Conservation (phyloP, 1,140 invertebrate species). For the Drosophila seguyi region DNA sequence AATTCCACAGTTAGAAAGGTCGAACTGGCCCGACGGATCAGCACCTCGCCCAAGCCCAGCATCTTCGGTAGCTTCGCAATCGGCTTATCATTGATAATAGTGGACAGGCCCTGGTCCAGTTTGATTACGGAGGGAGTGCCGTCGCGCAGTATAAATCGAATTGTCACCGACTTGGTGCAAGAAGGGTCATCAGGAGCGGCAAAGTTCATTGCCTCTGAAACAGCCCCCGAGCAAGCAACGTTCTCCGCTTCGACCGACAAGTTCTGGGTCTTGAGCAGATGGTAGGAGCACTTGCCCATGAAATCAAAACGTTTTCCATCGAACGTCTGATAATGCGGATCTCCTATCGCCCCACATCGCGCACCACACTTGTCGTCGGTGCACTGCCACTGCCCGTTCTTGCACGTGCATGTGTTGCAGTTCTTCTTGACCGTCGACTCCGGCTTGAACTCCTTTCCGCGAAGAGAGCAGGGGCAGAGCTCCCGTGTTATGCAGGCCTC, state of each 20-base stretch:
- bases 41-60: conserved; percentile 86
- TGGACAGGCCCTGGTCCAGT: conserved; percentile 90
- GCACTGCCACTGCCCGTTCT: conserved; percentile 90
- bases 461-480: conserved; percentile 92
- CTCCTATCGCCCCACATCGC: conserved; percentile 92
- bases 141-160: conserved; percentile 86
- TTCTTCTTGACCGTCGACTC: conserved; percentile 91
- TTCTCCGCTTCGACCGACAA: conserved; percentile 93
- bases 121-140: conserved; percentile 86
- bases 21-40: conserved; percentile 90
- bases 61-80: conserved; percentile 89
- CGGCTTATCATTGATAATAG: conserved; percentile 90
- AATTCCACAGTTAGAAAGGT: conserved; percentile 90
- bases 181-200: conserved; percentile 88
- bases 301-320: conserved; percentile 94
- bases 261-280: conserved; percentile 89
- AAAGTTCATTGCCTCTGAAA: conserved; percentile 90
- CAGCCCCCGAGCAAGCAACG: conserved; percentile 91
- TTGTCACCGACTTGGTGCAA: conserved; percentile 92
- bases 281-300: conserved; percentile 95
- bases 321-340: conserved; percentile 96
- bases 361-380: conserved; percentile 90
- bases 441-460: conserved; percentile 91
- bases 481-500: conserved; percentile 90
- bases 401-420: conserved; percentile 90